phyloP scores from a whole-genome alignment of 2,113 vertebrate species.

The Perca flavescens region DNA sequence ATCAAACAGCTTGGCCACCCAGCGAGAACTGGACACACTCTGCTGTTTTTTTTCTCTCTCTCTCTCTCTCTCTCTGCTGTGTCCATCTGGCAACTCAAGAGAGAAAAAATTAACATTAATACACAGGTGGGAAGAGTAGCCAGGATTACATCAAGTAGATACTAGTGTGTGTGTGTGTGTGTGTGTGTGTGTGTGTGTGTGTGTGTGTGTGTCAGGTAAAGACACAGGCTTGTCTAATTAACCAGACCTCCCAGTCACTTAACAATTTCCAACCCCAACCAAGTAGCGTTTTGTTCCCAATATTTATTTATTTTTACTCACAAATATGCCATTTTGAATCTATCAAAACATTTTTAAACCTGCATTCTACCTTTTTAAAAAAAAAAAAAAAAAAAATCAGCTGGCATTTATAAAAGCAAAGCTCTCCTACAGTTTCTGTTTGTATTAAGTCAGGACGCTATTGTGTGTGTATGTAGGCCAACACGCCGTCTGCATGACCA shows the following conservation, averaged over 20 bases:
- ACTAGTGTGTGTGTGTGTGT: not conserved
- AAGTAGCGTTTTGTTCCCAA: not conserved
- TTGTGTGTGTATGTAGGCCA: slow-evolving; percentile 6
- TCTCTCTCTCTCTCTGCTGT: slow-evolving; percentile 17
- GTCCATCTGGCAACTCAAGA: slow-evolving; percentile 48
- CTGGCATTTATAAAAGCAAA: slow-evolving; percentile 20
- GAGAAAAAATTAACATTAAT: slow-evolving; percentile 11
- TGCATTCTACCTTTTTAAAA: not conserved
- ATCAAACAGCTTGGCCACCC: slow-evolving; percentile 65
- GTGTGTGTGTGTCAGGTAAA: slow-evolving; percentile 48
- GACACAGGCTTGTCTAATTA: slow-evolving; percentile 49
- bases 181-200: slow-evolving; percentile 20
- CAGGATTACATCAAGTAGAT: not conserved
- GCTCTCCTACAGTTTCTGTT: slow-evolving; percentile 32
- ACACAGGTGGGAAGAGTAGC: slow-evolving; percentile 32
- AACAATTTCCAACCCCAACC: slow-evolving; percentile 1
- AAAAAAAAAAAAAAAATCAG: slow-evolving; percentile 1
- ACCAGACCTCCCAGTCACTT: slow-evolving; percentile 28
- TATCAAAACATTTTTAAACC: not conserved
- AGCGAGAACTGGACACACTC: slow-evolving; percentile 43
- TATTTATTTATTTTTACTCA: not conserved
- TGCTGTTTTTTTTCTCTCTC: slow-evolving; percentile 27
- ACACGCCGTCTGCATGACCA: slow-evolving; percentile 10
- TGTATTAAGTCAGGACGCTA: slow-evolving; percentile 6
- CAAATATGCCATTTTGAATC: not conserved